A percentile compares a stretch with the other conserved stretches of the same genome.
Conservation (phyloP, 2,888 invertebrate genomes). For the Caenorhabditis zanzibari region DNA sequence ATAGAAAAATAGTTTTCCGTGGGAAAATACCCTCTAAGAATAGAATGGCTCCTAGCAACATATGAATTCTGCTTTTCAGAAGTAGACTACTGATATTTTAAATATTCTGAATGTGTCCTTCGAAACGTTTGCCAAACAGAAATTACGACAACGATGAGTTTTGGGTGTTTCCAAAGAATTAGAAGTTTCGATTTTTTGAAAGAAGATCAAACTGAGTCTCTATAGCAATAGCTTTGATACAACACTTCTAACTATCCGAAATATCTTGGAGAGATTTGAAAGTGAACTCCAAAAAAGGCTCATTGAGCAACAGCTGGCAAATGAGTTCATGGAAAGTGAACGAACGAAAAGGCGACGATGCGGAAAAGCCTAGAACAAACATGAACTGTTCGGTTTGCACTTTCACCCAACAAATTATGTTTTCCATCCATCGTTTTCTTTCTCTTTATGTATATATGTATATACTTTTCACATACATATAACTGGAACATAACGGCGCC, state of each 20-base stretch:
- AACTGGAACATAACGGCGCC: slow-evolving; percentile 43
- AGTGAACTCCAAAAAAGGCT: slow-evolving; percentile 12
- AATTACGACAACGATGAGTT: too few relatives aligned
- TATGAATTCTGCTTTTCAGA: not conserved
- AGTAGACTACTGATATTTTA: not conserved
- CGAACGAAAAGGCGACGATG: slow-evolving; percentile 43
- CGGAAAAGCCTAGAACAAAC: slow-evolving; percentile 55
- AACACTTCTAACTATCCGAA: too few relatives aligned
- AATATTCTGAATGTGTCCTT: not conserved
- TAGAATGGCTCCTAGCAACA: slow-evolving; percentile 32
- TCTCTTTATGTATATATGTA: slow-evolving; percentile 1
- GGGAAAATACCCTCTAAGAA: slow-evolving; percentile 36
- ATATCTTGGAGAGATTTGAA: not conserved
- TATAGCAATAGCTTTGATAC: too few relatives aligned
- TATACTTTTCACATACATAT: slow-evolving; percentile 18
- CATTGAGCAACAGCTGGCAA: slow-evolving; percentile 11
- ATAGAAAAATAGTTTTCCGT: not conserved
- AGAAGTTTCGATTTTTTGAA: too few relatives aligned
- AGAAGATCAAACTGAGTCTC: too few relatives aligned
- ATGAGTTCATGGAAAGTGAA: slow-evolving; percentile 23
- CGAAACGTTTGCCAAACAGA: too few relatives aligned
- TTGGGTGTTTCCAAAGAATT: too few relatives aligned
- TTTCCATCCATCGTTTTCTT: slow-evolving; percentile 5
- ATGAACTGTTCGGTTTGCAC: slow-evolving; percentile 43
- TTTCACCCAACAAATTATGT: slow-evolving; percentile 34